Percentiles rank a stretch among this genome's conserved stretches.
Conservation (phyloP, 2,113 vertebrate species). For the Lasiurus cinereus region DNA sequence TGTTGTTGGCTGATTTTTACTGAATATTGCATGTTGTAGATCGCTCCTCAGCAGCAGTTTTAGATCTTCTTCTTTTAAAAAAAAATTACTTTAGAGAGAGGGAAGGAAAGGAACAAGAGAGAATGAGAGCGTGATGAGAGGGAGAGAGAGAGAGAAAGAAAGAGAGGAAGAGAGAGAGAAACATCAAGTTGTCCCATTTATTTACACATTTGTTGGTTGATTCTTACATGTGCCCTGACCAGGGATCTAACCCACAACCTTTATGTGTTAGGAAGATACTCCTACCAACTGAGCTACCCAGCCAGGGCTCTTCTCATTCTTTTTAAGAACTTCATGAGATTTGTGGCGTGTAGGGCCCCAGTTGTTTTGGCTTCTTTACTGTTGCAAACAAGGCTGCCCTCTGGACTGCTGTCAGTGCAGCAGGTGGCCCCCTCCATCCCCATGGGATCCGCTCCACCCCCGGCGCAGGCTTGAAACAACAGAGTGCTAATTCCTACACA, state of each 20-base stretch:
- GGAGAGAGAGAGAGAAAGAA: not conserved
- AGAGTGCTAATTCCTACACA: not conserved
- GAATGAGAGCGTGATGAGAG: not conserved
- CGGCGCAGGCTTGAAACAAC: not conserved
- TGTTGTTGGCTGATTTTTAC: not conserved
- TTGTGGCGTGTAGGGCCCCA: not conserved
- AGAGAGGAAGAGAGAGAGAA: not conserved
- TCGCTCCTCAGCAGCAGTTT: not conserved
- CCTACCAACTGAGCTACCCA: not conserved
- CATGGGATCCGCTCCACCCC: not conserved
- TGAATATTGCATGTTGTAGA: not conserved
- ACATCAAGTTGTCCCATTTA: not conserved
- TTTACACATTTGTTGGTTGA: not conserved
- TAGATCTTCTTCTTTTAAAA: not conserved
- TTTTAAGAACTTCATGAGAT: not conserved
- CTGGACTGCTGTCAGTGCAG: not conserved
- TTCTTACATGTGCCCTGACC: not conserved
- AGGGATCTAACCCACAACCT: not conserved
- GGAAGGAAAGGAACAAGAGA: not conserved
- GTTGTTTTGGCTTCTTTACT: not conserved
- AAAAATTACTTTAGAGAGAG: not conserved
- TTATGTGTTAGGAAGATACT: not conserved
- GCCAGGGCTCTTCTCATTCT: not conserved
- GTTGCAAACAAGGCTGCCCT: fast-evolving
- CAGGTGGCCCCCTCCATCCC: not conserved